phyloP scores from a whole-genome alignment of 2,888 invertebrate genomes.

The Oxycera nigricornis region DNA sequence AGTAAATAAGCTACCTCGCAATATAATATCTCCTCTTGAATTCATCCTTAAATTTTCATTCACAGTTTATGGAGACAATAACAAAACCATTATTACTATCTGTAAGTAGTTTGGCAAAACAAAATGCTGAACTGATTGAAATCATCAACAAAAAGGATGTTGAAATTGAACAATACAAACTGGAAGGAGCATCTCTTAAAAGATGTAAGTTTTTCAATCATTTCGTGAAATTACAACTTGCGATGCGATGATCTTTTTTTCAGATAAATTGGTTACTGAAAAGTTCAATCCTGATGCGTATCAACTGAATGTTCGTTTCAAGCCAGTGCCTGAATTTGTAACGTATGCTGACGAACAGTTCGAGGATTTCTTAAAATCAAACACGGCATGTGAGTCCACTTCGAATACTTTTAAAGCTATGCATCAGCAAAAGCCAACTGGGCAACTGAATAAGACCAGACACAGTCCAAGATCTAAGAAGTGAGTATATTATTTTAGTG shows the following conservation, averaged over 20 bases:
- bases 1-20: no score
- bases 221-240: neutral
- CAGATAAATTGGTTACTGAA: conserved; percentile 33
- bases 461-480: neutral
- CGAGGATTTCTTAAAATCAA: neutral
- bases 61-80: conserved; percentile 52
- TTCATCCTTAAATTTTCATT: neutral
- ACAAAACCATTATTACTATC: conserved; percentile 50
- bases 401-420: neutral
- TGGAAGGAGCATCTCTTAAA: conserved; percentile 54
- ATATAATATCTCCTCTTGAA: no score
- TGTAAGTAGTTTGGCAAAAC: conserved; percentile 48
- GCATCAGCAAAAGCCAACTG: neutral
- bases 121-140: conserved; percentile 50
- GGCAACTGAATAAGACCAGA: neutral
- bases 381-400: neutral
- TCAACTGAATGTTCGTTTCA: neutral
- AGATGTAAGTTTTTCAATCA: conserved; percentile 51
- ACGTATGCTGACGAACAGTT: conserved; percentile 18
- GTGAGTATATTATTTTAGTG: conserved; percentile 8
- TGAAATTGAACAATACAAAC: conserved; percentile 56
- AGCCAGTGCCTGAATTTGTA: conserved; percentile 17
- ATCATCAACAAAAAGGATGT: conserved; percentile 55
- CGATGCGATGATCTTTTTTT: neutral
- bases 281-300: conserved; percentile 8